Evolutionary conservation across 2,888 invertebrate species (phyloP).

Genomic region (Ptychoptera albimana): DNA sequence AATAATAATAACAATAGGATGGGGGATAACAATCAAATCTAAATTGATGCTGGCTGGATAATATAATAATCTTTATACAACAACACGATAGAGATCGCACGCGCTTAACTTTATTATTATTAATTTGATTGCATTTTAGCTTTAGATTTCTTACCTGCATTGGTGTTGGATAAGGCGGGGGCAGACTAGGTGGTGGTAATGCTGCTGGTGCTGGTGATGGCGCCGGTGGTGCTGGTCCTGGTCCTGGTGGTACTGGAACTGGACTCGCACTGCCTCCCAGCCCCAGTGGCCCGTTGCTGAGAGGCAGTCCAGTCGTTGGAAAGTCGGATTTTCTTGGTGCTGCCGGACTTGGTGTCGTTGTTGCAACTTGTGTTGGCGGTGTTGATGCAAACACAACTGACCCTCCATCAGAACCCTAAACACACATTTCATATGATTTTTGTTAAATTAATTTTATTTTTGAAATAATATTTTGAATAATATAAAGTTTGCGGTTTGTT

Average conservation of each 20-base stretch:
- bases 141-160: constrained; percentile 22
- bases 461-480: too few species aligned
- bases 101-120: too few species aligned
- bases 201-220: constrained; percentile 57
- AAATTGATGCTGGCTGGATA: too few species aligned
- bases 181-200: constrained; percentile 45
- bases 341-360: constrained; percentile 36
- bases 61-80: too few species aligned
- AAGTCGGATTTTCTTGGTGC: constrained; percentile 49
- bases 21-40: too few species aligned
- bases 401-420: constrained; percentile 62
- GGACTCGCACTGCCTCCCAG: constrained; percentile 46
- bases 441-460: too few species aligned
- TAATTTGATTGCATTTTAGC: too few species aligned
- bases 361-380: constrained; percentile 30
- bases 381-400: constrained; percentile 52
- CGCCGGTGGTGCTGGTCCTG: constrained; percentile 44
- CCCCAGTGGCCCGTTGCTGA: constrained; percentile 40
- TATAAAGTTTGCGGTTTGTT: too few species aligned
- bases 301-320: constrained; percentile 36
- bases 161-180: constrained; percentile 41
- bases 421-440: too few species aligned
- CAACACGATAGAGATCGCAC: too few species aligned
- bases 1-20: too few species aligned
- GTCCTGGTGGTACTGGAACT: constrained; percentile 46